Evolutionary conservation across 2,888 invertebrate species (phyloP).

Genomic region (Rotaria socialis): DNA sequence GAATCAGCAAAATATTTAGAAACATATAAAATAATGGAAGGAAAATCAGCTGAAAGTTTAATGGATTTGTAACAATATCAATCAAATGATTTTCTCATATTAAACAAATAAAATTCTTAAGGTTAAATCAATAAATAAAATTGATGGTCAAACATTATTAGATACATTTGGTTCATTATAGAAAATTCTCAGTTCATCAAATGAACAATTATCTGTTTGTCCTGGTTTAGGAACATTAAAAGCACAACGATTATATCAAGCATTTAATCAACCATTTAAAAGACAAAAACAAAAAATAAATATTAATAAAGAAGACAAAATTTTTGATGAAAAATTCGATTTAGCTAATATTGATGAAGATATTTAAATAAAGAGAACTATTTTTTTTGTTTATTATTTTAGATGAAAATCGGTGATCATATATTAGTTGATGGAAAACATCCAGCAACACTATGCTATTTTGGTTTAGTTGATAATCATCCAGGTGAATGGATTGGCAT

Average conservation of each 20-base stretch:
- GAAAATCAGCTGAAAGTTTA: constrained; percentile 84
- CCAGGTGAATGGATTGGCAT: constrained; percentile 4
- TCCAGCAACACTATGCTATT: neutral
- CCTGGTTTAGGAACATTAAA: constrained; percentile 85
- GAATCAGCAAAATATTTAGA: constrained; percentile 90
- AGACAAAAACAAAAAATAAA: constrained; percentile 37
- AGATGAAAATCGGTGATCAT: constrained; percentile 3
- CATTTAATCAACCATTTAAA: constrained; percentile 43
- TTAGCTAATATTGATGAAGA: constrained; percentile 28
- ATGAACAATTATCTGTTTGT: constrained; percentile 74
- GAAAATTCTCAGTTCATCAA: constrained; percentile 63
- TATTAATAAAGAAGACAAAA: neutral
- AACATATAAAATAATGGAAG: constrained; percentile 88
- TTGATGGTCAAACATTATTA: constrained; percentile 81
- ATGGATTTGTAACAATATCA: constrained; percentile 65
- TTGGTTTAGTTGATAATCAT: neutral
- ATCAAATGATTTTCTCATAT: constrained; percentile 1
- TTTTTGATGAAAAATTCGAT: neutral
- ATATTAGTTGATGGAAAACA: constrained; percentile 5
- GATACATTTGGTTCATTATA: constrained; percentile 69
- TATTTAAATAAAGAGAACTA: neutral
- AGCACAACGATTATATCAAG: constrained; percentile 58
- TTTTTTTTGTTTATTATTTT: neutral
- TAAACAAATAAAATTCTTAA: constrained; percentile 29
- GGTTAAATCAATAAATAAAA: constrained; percentile 81